These are phyloP conservation scores for Boloria euphrosyne DNA, from an alignment of 2,888 invertebrate genomes.

Conservation along the genomic window DNA sequence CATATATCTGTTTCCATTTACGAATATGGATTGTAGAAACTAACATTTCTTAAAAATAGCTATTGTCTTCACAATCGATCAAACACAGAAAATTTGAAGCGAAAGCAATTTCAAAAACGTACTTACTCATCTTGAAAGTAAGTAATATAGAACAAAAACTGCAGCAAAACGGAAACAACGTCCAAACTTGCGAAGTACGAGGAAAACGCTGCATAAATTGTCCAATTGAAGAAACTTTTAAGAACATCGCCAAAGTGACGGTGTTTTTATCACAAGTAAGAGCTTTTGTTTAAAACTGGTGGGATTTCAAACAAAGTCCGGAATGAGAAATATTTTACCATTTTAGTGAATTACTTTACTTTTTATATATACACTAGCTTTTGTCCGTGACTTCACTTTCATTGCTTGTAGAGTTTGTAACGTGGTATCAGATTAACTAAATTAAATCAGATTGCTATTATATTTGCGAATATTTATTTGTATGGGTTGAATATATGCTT, in stretches of 20 bases:
- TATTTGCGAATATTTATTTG: too few species aligned
- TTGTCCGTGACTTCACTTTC: too few species aligned
- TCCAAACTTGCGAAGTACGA: conserved; percentile 24
- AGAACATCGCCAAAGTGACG: conserved; percentile 30
- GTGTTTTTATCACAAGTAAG: conserved; percentile 30
- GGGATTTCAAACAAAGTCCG: conserved; percentile 8
- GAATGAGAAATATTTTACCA: too few species aligned
- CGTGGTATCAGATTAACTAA: too few species aligned
- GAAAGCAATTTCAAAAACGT: conserved; percentile 3
- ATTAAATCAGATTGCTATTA: too few species aligned
- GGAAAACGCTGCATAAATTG: conserved; percentile 34
- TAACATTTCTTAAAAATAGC: too few species aligned
- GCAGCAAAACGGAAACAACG: conserved; percentile 25
- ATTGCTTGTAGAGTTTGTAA: too few species aligned
- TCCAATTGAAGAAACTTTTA: conserved; percentile 34
- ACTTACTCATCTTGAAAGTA: conserved; percentile 11
- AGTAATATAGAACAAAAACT: conserved; percentile 25
- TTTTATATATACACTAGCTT: too few species aligned
- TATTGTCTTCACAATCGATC: background rate
- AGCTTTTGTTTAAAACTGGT: conserved; percentile 23
- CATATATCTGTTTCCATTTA: too few species aligned
- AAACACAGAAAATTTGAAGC: background rate
- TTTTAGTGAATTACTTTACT: too few species aligned
- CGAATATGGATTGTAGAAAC: too few species aligned
- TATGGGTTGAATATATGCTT: too few species aligned